Conservation (phyloP, 2,113 vertebrate species). For the Centrocercus urophasianus region DNA sequence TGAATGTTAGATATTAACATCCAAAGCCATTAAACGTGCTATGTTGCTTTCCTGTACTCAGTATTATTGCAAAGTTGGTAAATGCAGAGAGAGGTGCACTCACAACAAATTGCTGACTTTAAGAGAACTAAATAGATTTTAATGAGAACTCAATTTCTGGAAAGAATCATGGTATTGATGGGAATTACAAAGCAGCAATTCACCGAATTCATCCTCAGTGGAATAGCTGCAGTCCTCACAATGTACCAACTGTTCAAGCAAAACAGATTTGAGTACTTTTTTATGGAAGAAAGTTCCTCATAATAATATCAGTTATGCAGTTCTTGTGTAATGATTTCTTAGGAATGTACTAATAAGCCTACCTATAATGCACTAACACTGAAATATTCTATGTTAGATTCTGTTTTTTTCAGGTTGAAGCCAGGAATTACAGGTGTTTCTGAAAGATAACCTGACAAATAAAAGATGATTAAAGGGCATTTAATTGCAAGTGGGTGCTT, state of each 20-base stretch:
- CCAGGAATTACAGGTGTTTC: neutral
- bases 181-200: slow-evolving; percentile 74
- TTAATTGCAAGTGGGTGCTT: neutral
- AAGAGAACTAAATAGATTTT: slow-evolving; percentile 26
- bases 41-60: neutral
- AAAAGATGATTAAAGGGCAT: neutral
- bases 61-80: neutral
- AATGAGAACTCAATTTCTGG: slow-evolving; percentile 48
- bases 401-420: neutral
- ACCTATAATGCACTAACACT: neutral
- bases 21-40: neutral
- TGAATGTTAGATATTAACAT: neutral
- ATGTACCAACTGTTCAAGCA: slow-evolving; percentile 9
- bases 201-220: slow-evolving; percentile 27
- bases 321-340: neutral
- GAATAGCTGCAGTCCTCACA: slow-evolving; percentile 39
- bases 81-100: neutral
- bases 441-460: neutral
- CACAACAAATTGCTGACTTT: neutral
- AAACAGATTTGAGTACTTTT: neutral
- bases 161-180: slow-evolving; percentile 65
- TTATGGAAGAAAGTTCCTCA: neutral
- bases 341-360: neutral
- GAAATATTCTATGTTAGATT: neutral
- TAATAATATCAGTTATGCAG: neutral